Base-by-base conservation (phyloP, 2,888 invertebrate species). In the Andrena bucephala region DNA sequence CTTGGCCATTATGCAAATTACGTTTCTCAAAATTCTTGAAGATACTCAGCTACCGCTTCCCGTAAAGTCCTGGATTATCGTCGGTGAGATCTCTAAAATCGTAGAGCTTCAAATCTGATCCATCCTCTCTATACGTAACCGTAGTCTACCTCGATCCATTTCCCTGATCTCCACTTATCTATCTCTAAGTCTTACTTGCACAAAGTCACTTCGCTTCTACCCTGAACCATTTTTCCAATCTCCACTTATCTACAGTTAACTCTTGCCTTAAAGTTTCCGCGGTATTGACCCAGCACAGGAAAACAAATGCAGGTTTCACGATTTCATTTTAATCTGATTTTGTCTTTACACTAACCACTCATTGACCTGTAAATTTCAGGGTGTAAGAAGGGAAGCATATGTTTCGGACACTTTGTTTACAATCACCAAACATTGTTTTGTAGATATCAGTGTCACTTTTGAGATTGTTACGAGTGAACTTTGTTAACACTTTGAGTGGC, bases 151-250 rank as follows among this genome's bases (percentile, higher is more conserved):
- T 77, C 83, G 83, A 83, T 83, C 83, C 83, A 77, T 83, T 83
- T 83, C 57, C 77, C 67, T 67, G 77, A 77, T 83, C 83, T 77
- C 72, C 73, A 77, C 83, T 73, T 83, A 83, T 83, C 83, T 83
- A 71, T 76, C 76, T 68, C 75, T 57, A 77, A 83, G 67, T 83
- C 77, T 52, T 24, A 59, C 67, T 27, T 20, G 83, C 63, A 65
- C 77, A 68, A 62, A 82, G 82, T 72, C 83, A 63, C 71, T 57
- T 50, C 69, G 66, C 69, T 77, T 66, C 65, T 65, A 65, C 62
- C 36, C 66, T 65, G 83, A 83, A 68, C 77, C 83, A 62, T 83
- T 83, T 57, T 66, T 71, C 16, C 50, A 62, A 83, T 83, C 83
- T 54, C 29, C 29, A 60, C 65, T 69, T 72, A 73, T 73, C 68